phyloP scores from a whole-genome alignment of 1,140 invertebrate species.

The Euwallacea similis region DNA sequence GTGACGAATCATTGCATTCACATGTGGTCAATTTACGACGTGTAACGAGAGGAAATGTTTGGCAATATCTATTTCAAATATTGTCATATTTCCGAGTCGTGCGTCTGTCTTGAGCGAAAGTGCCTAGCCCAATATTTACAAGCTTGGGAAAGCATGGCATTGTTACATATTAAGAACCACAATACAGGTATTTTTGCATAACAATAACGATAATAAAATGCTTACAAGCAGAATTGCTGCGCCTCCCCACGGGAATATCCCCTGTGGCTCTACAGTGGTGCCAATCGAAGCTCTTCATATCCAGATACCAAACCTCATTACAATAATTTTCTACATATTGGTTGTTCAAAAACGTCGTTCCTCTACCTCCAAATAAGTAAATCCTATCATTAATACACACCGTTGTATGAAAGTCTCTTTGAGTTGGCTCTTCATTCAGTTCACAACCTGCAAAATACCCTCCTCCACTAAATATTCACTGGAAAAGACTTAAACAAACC shows the following conservation, averaged over 20 bases:
- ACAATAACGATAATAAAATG: neutral
- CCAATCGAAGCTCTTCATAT: conserved; percentile 73
- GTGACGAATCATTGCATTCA: too few species aligned
- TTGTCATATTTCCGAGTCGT: too few species aligned
- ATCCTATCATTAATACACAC: conserved; percentile 72
- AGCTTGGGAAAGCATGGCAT: too few species aligned
- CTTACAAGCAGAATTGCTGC: conserved; percentile 88
- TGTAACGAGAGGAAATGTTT: too few species aligned
- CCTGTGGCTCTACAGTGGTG: conserved; percentile 60
- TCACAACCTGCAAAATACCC: neutral
- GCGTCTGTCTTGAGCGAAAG: too few species aligned
- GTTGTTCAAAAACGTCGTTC: conserved; percentile 58
- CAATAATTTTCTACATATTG: conserved; percentile 73
- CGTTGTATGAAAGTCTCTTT: conserved; percentile 87
- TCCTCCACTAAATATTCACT: neutral
- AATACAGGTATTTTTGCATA: neutral
- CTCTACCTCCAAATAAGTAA: conserved; percentile 86
- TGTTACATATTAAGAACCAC: neutral
- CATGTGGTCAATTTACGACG: too few species aligned
- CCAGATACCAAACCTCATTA: conserved; percentile 74
- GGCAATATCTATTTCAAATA: too few species aligned
- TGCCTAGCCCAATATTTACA: too few species aligned
- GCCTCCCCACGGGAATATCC: conserved; percentile 67
- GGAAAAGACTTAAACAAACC: conserved; percentile 5
- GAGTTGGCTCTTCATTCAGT: conserved; percentile 59